Evolutionary conservation across 2,888 invertebrate species (phyloP), one percentile per base, ranked within the genome.

Genomic region (Formica aserva): DNA sequence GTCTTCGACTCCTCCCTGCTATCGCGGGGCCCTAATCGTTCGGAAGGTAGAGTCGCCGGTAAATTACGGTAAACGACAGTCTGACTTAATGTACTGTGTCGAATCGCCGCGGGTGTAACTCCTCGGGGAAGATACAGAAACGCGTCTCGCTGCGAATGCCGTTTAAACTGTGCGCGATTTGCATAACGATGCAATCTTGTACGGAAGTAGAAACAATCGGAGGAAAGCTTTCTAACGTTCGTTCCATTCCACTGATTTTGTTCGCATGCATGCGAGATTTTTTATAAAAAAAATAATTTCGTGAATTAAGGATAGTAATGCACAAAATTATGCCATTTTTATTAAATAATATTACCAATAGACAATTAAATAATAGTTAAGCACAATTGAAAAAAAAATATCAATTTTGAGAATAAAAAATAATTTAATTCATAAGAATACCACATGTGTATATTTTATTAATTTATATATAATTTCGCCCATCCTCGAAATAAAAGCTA

Each of bases 31-130:
- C 60, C 60, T 83, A 85, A 78, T 66, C 80, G 76, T 81, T 83
- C 75, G 75, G 75, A 69, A 72, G 76, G 8, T 8, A n/a, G 35
- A 81, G 85, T 80, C 72, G 76, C 38, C 32, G 62, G 75, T 85
- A 65, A 86, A 86, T 86, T 78, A 82, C 65, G 75, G 57, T 76
- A 82, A 82, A 82, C 78, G 78, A 71, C 72, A 84, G 55, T 75
- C 41, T 3, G 62, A 80, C n/a, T 76, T 86, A 84, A 86, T 82
- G 82, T 71, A 69, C 72, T 62, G 82, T 65, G 45, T 48, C 52
- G 71, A 85, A 77, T 84, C 75, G 66, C 45, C 35, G 66, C 60
- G 41, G 13, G 57, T 55, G 18, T 32, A 72, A 55, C 55, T 72
- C 22, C 67, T 38, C 38, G 8, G 52, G n/a, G 32, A 45, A 77